Conservation (phyloP, 2,113 vertebrate species). For the Tautogolabrus adspersus region DNA sequence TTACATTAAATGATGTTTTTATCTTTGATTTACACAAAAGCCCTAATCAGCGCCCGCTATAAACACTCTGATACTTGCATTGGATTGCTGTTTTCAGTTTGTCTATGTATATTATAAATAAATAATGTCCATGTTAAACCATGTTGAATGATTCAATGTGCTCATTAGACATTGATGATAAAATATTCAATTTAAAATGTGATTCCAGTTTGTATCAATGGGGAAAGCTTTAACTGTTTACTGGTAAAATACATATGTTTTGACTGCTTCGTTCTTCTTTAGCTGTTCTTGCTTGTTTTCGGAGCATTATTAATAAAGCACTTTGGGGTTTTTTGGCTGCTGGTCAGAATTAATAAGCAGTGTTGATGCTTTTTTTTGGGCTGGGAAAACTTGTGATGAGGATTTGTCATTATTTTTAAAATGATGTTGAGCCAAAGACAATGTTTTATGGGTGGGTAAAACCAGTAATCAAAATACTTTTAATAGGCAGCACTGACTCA, state of each 20-base stretch:
- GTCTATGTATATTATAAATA: no score
- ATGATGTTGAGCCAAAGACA: not conserved
- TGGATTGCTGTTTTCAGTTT: no score
- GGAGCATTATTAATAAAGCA: slow-evolving; percentile 34
- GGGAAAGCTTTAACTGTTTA: no score
- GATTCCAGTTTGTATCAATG: no score
- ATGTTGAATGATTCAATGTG: no score
- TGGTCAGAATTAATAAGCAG: slow-evolving; percentile 32
- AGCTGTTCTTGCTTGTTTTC: slow-evolving; percentile 3
- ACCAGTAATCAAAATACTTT: not conserved
- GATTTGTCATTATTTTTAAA: slow-evolving; percentile 30
- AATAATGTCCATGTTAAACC: no score
- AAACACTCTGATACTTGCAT: no score
- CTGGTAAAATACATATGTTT: not conserved
- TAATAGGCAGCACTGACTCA: not conserved
- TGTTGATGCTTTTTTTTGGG: slow-evolving; percentile 29
- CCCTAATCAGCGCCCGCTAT: no score
- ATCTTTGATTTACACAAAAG: no score
- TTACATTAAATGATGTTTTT: no score
- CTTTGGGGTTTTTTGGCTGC: slow-evolving; percentile 7
- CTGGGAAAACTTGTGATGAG: slow-evolving; percentile 11
- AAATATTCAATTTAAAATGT: no score
- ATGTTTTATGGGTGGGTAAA: not conserved
- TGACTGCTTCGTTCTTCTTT: not conserved
- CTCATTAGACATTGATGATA: no score